Evolutionary conservation across 2,888 invertebrate genomes (phyloP).

Genomic region (Dicranocentrus wangi): DNA sequence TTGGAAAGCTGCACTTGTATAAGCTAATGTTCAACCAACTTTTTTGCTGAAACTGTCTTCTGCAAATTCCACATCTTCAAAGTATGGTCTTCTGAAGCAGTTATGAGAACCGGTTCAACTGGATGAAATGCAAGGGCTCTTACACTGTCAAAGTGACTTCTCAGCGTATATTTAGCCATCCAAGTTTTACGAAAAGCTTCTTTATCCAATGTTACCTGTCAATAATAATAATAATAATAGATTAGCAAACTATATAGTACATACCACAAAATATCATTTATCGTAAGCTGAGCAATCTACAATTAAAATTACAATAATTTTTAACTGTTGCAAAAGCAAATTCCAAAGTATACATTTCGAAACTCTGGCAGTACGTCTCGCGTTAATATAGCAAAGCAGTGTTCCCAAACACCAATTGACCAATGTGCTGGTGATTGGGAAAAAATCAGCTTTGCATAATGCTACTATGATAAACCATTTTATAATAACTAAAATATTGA

Average conservation of each 20-base stretch:
- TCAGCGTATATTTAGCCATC: conserved; percentile 96
- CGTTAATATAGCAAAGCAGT: conserved; percentile 43
- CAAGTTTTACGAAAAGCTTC: conserved; percentile 94
- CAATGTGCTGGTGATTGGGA: too few species aligned
- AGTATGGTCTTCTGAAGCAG: conserved; percentile 99
- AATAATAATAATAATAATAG: conserved; percentile 16
- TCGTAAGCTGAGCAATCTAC: too few species aligned
- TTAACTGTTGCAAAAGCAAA: conserved; percentile 55
- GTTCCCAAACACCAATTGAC: neutral
- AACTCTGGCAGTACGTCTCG: conserved; percentile 67
- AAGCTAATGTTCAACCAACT: conserved; percentile 76
- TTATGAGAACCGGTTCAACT: conserved; percentile 95
- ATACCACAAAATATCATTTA: conserved; percentile 20
- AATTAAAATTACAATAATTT: neutral
- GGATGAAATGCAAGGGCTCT: conserved; percentile 95
- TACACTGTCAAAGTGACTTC: conserved; percentile 93
- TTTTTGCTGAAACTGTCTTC: conserved; percentile 97
- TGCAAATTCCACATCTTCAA: conserved; percentile 99
- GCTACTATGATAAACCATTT: neutral
- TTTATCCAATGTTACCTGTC: conserved; percentile 83
- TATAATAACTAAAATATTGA: neutral
- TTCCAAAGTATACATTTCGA: conserved; percentile 39
- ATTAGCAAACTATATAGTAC: neutral
- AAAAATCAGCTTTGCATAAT: too few species aligned
- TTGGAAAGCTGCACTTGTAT: neutral